Conservation (phyloP, 2,797 vertebrate species). For the Chaenodraco wilsoni region DNA sequence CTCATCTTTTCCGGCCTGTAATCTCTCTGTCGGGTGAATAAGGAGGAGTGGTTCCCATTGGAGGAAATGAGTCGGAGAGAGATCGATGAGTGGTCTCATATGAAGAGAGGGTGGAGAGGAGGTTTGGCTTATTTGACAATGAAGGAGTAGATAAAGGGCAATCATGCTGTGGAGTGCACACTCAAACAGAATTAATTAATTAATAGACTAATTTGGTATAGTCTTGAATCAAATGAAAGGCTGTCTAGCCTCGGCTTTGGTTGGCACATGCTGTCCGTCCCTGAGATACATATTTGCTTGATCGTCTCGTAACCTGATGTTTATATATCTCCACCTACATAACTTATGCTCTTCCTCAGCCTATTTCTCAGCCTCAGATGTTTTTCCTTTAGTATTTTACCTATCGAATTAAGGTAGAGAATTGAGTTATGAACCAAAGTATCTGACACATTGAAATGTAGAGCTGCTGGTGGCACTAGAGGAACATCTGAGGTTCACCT, state of each 20-base stretch:
- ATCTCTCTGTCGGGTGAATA: conserved; percentile 54
- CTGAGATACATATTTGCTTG: not conserved
- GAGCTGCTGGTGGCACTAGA: no score
- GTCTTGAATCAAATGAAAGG: conserved; percentile 8
- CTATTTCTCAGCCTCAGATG: not conserved
- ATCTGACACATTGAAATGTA: no score
- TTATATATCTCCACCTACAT: not conserved
- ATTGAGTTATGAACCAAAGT: no score
- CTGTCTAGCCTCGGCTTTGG: not conserved
- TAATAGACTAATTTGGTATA: not conserved
- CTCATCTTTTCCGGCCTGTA: conserved; percentile 61
- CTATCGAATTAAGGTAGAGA: no score
- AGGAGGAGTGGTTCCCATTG: conserved; percentile 59
- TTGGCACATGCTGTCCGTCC: not conserved
- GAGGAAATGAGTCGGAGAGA: conserved; percentile 53
- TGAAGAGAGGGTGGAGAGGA: conserved; percentile 39
- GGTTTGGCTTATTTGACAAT: conserved; percentile 39
- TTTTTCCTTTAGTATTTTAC: not conserved
- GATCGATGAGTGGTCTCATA: conserved; percentile 46
- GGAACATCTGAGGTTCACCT: no score
- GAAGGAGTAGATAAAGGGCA: conserved; percentile 38
- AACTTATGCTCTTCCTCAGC: not conserved
- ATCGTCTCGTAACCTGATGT: conserved; percentile 12
- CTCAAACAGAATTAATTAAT: not conserved
- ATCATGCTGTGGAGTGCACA: conserved; percentile 6